phyloP scores from a whole-genome alignment of 2,113 vertebrate species.

The Elgaria multicarinata region DNA sequence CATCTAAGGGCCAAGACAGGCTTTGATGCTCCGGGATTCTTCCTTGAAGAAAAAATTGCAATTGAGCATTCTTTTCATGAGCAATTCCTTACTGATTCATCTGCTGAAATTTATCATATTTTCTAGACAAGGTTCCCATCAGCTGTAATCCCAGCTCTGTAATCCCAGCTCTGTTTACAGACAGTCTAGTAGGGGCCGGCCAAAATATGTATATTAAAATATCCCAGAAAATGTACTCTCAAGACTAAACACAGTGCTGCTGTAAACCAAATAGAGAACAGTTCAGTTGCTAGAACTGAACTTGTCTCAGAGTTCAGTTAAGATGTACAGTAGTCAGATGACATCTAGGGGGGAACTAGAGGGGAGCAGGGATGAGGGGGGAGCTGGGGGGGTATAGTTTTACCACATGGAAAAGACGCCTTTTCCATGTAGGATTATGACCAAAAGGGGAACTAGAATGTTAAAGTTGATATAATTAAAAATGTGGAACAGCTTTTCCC shows the following conservation, averaged over 20 bases:
- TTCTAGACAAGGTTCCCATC: slow-evolving; percentile 13
- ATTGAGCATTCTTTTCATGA: neutral
- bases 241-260: neutral
- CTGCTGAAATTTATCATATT: slow-evolving; percentile 29
- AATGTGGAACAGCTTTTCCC: too few relatives aligned
- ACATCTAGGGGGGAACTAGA: too few relatives aligned
- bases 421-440: too few relatives aligned
- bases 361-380: too few relatives aligned
- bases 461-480: too few relatives aligned
- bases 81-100: slow-evolving; percentile 33
- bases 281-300: neutral
- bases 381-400: too few relatives aligned
- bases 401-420: too few relatives aligned
- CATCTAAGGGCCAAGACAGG: slow-evolving; percentile 6
- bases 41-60: slow-evolving; percentile 1
- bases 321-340: too few relatives aligned
- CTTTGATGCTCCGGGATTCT: slow-evolving; percentile 23
- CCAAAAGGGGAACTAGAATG: too few relatives aligned
- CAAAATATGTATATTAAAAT: neutral
- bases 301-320: neutral
- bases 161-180: neutral
- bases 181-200: neutral
- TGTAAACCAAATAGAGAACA: neutral
- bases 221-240: neutral
- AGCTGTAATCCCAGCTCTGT: neutral